Evolutionary conservation across 1,140 invertebrate species (phyloP).

Genomic region (Augochlora pura): DNA sequence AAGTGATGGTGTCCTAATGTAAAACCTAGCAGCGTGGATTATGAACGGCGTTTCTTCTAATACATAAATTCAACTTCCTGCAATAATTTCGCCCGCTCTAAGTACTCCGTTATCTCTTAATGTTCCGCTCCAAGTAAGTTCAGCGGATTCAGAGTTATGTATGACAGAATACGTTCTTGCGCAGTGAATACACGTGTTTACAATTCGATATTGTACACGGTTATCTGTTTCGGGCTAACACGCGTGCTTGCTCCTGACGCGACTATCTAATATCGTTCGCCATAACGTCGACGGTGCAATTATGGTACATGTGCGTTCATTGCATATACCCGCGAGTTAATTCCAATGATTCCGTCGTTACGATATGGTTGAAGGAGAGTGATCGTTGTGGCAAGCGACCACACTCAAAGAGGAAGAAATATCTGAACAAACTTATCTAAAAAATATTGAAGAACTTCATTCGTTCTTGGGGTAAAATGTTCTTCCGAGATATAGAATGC

Average conservation of each 20-base stretch:
- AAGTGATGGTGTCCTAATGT: neutral
- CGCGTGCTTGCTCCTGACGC: slow-evolving; percentile 34
- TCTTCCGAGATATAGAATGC: too few relatives aligned
- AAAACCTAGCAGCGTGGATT: slow-evolving; percentile 18
- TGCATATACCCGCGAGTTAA: neutral
- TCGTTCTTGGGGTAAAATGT: too few relatives aligned
- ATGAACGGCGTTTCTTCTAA: slow-evolving; percentile 30
- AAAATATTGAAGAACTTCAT: too few relatives aligned
- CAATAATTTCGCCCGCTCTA: slow-evolving; percentile 15
- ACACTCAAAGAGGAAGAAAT: too few relatives aligned
- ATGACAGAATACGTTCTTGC: slow-evolving; percentile 29
- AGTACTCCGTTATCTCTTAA: slow-evolving; percentile 32
- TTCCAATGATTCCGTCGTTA: neutral
- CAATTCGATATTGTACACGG: slow-evolving; percentile 33
- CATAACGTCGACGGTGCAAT: slow-evolving; percentile 27
- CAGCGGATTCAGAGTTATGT: slow-evolving; percentile 35
- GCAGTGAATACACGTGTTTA: slow-evolving; percentile 35
- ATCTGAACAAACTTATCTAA: too few relatives aligned
- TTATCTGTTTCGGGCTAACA: slow-evolving; percentile 39
- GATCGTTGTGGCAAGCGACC: too few relatives aligned
- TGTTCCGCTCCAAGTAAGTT: slow-evolving; percentile 14
- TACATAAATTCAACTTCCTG: slow-evolving; percentile 12
- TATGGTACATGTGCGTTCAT: slow-evolving; percentile 16
- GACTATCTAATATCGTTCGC: slow-evolving; percentile 47
- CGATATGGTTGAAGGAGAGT: neutral